Evolutionary conservation across 23 tunicate species (phyloP).

Genomic region (Aplidium turbinatum): DNA sequence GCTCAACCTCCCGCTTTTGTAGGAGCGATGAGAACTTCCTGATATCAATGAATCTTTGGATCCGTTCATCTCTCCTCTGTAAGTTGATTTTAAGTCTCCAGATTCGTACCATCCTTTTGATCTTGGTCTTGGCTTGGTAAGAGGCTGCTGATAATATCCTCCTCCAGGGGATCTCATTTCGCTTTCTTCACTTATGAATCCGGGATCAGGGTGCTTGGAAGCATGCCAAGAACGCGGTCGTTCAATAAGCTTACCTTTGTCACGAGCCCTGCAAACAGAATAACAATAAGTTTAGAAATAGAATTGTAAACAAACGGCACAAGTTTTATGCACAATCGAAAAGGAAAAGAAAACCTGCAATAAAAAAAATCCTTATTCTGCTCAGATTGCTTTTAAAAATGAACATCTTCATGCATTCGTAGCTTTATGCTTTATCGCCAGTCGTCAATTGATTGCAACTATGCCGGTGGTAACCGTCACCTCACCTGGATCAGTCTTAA

Average conservation of each 20-base stretch:
- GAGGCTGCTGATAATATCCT: slow-evolving; percentile 26
- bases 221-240: slow-evolving; percentile 96
- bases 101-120: slow-evolving; percentile 83
- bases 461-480: too few relatives aligned
- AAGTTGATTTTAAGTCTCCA: slow-evolving; percentile 77
- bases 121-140: slow-evolving; percentile 25
- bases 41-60: slow-evolving; percentile 71
- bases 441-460: too few relatives aligned
- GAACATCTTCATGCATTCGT: too few relatives aligned
- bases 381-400: too few relatives aligned
- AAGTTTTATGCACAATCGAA: too few relatives aligned
- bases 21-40: slow-evolving; percentile 50
- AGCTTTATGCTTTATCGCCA: too few relatives aligned
- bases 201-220: slow-evolving; percentile 60
- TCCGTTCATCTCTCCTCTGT: slow-evolving; percentile 52
- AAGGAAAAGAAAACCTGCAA: too few relatives aligned
- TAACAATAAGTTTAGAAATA: too few relatives aligned
- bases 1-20: slow-evolving; percentile 47
- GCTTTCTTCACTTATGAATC: slow-evolving; percentile 13
- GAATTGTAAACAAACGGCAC: too few relatives aligned
- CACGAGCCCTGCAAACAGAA: slow-evolving; percentile 60
- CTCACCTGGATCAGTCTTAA: too few relatives aligned
- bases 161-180: slow-evolving; percentile 66
- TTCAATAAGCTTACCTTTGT: slow-evolving; percentile 47
- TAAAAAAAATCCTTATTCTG: too few relatives aligned